Base-by-base conservation (phyloP, 2,797 vertebrate species). In the Enteromius afrohamiltoni region DNA sequence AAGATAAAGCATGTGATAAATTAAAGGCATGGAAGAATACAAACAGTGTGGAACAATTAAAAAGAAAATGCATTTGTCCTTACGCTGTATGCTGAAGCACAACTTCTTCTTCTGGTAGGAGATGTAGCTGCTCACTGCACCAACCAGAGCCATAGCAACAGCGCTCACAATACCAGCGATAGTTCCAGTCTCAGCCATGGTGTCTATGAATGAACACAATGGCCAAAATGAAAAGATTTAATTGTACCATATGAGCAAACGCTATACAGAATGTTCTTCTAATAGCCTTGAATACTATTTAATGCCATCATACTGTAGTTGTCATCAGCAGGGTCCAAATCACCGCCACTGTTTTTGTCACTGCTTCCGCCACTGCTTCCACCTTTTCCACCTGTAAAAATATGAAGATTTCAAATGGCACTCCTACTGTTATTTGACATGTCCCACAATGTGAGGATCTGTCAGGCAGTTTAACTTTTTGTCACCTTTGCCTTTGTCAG, bases 81-180 rank as follows among this genome's bases (percentile, higher is more conserved):
- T 94, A 99, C 97, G 96, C 75, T 98, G 97, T 88, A 99, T 95
- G 87, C 96, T 92, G 91, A 99, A 99, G 93, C 98, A 99, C 62
- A 99, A 92, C 91, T 98, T 98, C 95, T 98, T 99, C 93, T 99
- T 97, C 94, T 99, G 97, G 92, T 99, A 99, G 73, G 97, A 97
- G 89, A 99, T 96, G 90, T 99, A 99, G 93, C 98, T 96, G 94
- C 89, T 95, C 73, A 99, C 90, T 0, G 97, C 97, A 0, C 97
- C 97, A 0, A 98, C 91, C 64, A 99, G 92, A 0, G 97, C 97
- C 96, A 99, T 95, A 81, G 92, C 95, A 68, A 99, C 94, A 3
- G 96, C 96, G 0, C 97, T 98, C 73, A 92, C 95, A 0, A 99
- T 96, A 3, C 98, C 97, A 0, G 97, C 97, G 0, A 99, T 97